These are phyloP conservation scores for Microtus richardsoni DNA, from an alignment of 2,113 vertebrate species.

Conservation along the genomic window DNA sequence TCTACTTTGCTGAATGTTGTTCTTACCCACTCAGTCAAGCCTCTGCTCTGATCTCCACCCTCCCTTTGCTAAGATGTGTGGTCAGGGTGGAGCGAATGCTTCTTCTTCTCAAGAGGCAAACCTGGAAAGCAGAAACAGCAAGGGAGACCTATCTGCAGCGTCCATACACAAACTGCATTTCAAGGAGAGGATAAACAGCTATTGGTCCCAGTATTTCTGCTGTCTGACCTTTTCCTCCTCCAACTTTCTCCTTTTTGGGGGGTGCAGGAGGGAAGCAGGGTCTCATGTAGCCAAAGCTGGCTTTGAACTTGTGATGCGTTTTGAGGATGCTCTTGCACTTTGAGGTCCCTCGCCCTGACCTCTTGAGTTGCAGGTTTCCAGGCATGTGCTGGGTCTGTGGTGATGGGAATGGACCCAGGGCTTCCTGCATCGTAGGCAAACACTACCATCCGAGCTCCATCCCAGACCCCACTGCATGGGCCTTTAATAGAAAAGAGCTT, in stretches of 20 bases:
- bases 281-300: not conserved
- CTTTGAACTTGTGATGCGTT: not conserved
- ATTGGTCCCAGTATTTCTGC: not conserved
- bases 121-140: not conserved
- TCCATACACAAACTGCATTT: not conserved
- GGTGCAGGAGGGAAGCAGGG: no score
- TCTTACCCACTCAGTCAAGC: no score
- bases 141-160: not conserved
- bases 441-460: not conserved
- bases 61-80: no score
- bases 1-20: no score
- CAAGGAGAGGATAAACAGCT: not conserved
- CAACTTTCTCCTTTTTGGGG: accelerated
- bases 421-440: not conserved
- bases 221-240: not conserved
- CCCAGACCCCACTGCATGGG: not conserved
- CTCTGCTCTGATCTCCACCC: no score
- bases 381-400: not conserved
- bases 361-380: not conserved
- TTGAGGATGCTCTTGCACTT: not conserved
- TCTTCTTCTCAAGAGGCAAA: no score
- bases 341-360: not conserved
- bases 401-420: not conserved
- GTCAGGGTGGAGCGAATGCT: no score
- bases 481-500: not conserved